Conservation (phyloP, 2,113 vertebrate genomes). For the Carassius auratus region DNA sequence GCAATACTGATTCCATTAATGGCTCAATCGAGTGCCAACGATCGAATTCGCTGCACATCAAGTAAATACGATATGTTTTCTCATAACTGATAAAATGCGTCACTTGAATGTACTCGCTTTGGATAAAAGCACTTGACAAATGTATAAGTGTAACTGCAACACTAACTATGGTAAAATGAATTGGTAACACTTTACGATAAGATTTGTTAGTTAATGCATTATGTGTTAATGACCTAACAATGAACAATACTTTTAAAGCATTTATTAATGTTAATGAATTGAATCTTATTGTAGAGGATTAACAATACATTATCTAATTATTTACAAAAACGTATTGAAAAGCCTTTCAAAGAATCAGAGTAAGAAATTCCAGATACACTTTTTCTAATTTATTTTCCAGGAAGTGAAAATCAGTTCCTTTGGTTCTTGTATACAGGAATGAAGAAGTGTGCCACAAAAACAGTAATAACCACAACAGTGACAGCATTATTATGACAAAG, state of each 20-base stretch:
- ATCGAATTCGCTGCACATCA: background rate
- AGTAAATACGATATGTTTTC: conserved; percentile 15
- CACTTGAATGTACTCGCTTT: background rate
- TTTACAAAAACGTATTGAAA: background rate
- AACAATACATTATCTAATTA: background rate
- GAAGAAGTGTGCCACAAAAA: background rate
- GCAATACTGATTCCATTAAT: conserved; percentile 49
- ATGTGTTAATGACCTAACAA: background rate
- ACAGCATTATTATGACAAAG: background rate
- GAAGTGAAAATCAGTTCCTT: background rate
- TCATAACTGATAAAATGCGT: background rate
- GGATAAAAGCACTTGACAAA: background rate
- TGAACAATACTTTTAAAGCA: background rate
- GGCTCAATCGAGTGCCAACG: background rate
- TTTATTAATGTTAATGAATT: background rate
- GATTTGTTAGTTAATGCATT: background rate
- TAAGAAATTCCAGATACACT: background rate
- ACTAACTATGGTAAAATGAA: no score
- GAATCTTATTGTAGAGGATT: no score
- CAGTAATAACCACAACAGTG: background rate
- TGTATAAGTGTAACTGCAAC: background rate
- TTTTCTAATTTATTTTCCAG: background rate
- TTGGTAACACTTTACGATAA: background rate
- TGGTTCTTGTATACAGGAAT: background rate
- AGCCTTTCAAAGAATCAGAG: background rate